These are phyloP conservation scores for Patiria miniata DNA, from an alignment of 35 echinoderm and acorn worm species.

Conservation along the genomic window DNA sequence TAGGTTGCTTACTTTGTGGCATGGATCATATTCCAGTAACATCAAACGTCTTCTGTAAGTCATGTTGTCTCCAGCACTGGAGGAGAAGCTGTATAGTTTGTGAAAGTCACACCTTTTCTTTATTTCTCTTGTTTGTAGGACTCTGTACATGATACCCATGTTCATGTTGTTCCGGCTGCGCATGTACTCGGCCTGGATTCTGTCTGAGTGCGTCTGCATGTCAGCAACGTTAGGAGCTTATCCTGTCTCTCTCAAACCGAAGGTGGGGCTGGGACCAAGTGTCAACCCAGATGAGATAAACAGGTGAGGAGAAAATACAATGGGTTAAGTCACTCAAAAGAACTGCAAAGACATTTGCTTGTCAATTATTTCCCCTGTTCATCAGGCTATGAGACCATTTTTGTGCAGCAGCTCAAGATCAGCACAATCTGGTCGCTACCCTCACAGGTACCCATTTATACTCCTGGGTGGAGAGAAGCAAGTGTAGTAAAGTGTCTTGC, in stretches of 20 bases:
- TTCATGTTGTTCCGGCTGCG: conserved; percentile 88
- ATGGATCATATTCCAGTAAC: too few species aligned
- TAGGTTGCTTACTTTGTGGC: too few species aligned
- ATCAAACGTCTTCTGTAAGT: too few species aligned
- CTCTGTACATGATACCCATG: conserved; percentile 85
- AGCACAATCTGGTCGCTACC: too few species aligned
- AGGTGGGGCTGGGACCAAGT: conserved; percentile 84
- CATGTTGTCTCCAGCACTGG: too few species aligned
- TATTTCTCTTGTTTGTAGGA: conserved; percentile 25
- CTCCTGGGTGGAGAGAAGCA: too few species aligned
- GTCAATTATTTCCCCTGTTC: too few species aligned
- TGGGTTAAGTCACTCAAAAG: background rate
- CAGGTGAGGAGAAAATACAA: background rate
- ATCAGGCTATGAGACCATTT: too few species aligned
- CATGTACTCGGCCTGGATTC: conserved; percentile 96
- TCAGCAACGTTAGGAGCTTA: conserved; percentile 85
- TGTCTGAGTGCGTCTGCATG: conserved; percentile 96
- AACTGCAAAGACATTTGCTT: background rate
- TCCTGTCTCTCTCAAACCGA: conserved; percentile 64
- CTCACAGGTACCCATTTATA: too few species aligned
- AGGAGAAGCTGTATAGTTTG: too few species aligned
- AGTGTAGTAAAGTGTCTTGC: too few species aligned
- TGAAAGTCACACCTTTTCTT: background rate
- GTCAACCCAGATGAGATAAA: conserved; percentile 21
- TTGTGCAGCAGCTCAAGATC: too few species aligned